A percentile compares a stretch with the other conserved stretches of the same genome.
Evolutionary conservation across 2,888 invertebrate species (phyloP).

Genomic region (Zaprionus obscuricornis): DNA sequence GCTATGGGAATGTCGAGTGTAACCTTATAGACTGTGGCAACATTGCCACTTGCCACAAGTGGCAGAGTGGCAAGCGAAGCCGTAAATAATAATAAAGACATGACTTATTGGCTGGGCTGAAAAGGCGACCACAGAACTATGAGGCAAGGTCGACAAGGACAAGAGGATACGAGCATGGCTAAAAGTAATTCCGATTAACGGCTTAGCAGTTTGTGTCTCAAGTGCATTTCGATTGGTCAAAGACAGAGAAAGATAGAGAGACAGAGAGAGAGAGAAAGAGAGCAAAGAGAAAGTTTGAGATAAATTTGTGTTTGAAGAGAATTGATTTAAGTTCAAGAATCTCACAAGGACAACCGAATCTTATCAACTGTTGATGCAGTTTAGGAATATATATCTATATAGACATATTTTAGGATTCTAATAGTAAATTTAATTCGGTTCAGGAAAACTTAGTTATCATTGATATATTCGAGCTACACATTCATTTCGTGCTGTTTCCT

Average conservation of each 20-base stretch:
- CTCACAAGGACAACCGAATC: no score
- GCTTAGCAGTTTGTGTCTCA: conserved; percentile 46
- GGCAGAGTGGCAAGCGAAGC: conserved; percentile 12
- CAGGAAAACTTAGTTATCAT: no score
- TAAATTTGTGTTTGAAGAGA: no score
- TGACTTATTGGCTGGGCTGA: conserved; percentile 57
- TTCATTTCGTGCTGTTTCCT: no score
- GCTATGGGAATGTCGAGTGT: conserved; percentile 6
- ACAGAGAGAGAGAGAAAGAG: no score
- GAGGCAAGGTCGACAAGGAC: not conserved
- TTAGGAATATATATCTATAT: no score
- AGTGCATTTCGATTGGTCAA: conserved; percentile 41
- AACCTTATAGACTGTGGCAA: conserved; percentile 8
- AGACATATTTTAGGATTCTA: no score
- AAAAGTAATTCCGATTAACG: conserved; percentile 51
- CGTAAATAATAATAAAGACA: conserved; percentile 67
- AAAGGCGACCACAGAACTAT: not conserved
- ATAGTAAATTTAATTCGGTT: no score
- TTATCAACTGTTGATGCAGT: no score
- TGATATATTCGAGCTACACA: no score
- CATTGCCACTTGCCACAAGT: conserved; percentile 17
- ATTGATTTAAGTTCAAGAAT: no score
- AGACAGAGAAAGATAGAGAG: not conserved
- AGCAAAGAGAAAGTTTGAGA: no score
- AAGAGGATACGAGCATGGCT: not conserved